Conservation (phyloP, 2,113 vertebrate species). For the Chionis minor region DNA sequence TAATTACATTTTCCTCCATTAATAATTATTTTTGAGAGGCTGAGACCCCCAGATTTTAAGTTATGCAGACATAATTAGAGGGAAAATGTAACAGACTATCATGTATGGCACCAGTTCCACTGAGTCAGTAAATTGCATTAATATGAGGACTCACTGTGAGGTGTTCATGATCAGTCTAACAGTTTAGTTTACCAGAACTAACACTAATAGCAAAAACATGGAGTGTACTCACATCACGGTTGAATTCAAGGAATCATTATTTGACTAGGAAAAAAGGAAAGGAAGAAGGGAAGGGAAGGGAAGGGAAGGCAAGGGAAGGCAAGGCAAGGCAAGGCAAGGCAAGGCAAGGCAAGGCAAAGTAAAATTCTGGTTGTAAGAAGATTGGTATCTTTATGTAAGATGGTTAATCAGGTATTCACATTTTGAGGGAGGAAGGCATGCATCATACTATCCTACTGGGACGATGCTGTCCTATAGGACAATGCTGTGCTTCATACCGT, state of each 20-base stretch:
- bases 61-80: not conserved
- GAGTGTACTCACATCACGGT: not conserved
- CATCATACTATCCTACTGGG: accelerated
- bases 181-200: not conserved
- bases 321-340: too few relatives aligned
- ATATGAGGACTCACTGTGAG: not conserved
- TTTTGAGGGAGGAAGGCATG: not conserved
- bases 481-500: not conserved
- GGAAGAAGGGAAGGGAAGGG: not conserved
- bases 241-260: not conserved
- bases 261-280: not conserved
- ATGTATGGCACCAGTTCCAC: not conserved
- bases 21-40: not conserved
- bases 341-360: too few relatives aligned
- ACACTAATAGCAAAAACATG: not conserved
- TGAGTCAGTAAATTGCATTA: not conserved
- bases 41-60: not conserved
- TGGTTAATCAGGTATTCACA: not conserved
- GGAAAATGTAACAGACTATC: not conserved
- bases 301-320: not conserved
- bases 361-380: not conserved
- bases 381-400: not conserved
- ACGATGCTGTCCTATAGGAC: not conserved
- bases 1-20: not conserved
- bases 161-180: not conserved